Percentiles rank a stretch among this genome's conserved stretches.
Evolutionary conservation across 2,113 vertebrate genomes (phyloP).

Genomic region (Cranoglanis bouderius): DNA sequence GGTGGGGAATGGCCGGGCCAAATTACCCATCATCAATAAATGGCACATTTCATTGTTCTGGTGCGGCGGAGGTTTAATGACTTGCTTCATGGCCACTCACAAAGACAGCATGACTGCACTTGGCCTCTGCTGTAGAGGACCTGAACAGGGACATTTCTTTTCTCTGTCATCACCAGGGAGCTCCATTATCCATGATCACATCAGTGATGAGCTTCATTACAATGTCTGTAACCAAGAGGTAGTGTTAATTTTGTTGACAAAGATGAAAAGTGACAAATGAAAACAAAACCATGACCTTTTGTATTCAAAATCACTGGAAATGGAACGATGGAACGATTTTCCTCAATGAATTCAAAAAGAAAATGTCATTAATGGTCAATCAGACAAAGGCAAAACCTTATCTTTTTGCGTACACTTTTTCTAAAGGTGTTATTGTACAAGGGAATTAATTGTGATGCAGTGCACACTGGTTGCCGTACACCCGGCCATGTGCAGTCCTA

Average conservation of each 20-base stretch:
- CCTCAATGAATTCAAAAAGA: neutral
- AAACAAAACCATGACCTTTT: neutral
- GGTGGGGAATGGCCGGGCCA: neutral
- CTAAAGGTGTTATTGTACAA: neutral
- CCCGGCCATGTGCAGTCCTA: neutral
- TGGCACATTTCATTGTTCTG: slow-evolving; percentile 64
- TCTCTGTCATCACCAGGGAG: slow-evolving; percentile 51
- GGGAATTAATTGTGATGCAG: neutral
- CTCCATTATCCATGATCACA: slow-evolving; percentile 52
- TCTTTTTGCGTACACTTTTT: neutral
- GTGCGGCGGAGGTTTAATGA: slow-evolving; percentile 64
- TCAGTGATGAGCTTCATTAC: slow-evolving; percentile 10
- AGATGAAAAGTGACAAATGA: neutral
- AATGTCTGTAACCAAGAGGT: neutral
- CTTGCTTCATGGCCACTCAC: slow-evolving; percentile 65
- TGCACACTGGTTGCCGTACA: neutral
- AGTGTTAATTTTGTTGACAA: neutral
- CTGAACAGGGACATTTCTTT: slow-evolving; percentile 58
- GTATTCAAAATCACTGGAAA: neutral
- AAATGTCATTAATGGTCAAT: neutral
- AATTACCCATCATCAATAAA: slow-evolving; percentile 63
- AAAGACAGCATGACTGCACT: slow-evolving; percentile 66
- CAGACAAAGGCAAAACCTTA: neutral
- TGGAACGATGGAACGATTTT: neutral
- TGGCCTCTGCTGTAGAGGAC: slow-evolving; percentile 65